Evolutionary conservation across 1,140 invertebrate species (phyloP), one percentile per base, ranked within the genome.

Genomic region (Solen grandis): DNA sequence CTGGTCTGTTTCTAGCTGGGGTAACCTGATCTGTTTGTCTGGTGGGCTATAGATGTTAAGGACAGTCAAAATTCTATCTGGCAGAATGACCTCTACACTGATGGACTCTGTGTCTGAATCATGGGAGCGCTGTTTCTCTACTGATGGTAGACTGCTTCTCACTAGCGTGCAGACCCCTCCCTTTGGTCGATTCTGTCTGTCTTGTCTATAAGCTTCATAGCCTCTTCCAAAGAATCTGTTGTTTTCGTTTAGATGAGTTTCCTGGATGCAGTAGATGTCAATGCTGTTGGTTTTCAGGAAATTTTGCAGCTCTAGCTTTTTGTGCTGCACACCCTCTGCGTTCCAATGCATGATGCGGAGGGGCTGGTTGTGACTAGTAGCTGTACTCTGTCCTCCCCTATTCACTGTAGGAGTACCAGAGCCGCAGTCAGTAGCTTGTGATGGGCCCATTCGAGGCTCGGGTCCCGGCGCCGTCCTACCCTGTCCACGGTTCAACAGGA

Each of bases 11-110:
- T 27, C 13, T 29, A 75, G 38, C 8, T 16, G 8, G 41, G 46
- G 22, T 1, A 81, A 31, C 29, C 41, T 57, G 27, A 73, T 65
- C 62, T 63, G 60, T 36, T 63, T 73, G 69, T 74, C 31, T 54
- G 66, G 52, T 8, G 77, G 77, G 16, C 65, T 50, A 57, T 80
- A 80, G 31, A 80, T 13, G 25, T 80, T 80, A 27, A 50, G 27
- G 22, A 80, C 57, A 27, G 68, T 50, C 33, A 80, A 36, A 5
- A 36, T 3, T 38, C 22, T 35, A 2, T 31, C 73, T 63, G 59
- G 60, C 59, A 76, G 33, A 2, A 65, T 33, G n/a, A 76, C 25
- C 38, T 65, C 33, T 5, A 76, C 59, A 33, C 29, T 63, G 36
- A 52, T 19, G 25, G 62, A 76, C 62, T 76, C 59, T 65, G 75